Evolutionary conservation across 2,888 invertebrate species (phyloP).

Genomic region (Caenorhabditis auriculariae): DNA sequence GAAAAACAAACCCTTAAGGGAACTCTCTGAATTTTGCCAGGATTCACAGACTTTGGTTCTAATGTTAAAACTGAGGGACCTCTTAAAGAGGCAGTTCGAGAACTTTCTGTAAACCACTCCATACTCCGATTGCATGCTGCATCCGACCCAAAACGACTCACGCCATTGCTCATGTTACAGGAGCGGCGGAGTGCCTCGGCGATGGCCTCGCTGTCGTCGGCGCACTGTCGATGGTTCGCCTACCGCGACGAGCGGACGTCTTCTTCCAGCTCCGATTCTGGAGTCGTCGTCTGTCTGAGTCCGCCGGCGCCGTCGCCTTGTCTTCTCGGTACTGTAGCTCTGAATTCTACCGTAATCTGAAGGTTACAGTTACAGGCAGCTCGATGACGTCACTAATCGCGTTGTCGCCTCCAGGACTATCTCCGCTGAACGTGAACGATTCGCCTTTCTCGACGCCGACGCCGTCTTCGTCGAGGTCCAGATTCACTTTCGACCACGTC

Average conservation of each 20-base stretch:
- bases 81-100: too few relatives aligned
- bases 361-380: neutral
- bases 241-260: conserved; percentile 41
- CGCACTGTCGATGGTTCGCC: conserved; percentile 24
- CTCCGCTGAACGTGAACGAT: conserved; percentile 55
- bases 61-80: too few relatives aligned
- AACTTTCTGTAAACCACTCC: too few relatives aligned
- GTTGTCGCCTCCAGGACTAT: conserved; percentile 58
- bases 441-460: conserved; percentile 50
- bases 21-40: too few relatives aligned
- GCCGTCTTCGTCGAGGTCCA: conserved; percentile 38
- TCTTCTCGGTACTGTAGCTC: too few relatives aligned
- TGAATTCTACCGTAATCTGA: too few relatives aligned
- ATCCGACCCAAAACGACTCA: too few relatives aligned
- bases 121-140: too few relatives aligned
- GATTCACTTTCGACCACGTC: conserved; percentile 48
- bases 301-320: conserved; percentile 19
- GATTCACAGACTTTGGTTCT: too few relatives aligned
- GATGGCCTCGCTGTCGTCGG: conserved; percentile 31
- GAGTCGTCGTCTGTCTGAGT: conserved; percentile 25
- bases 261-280: conserved; percentile 37
- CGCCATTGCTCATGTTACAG: too few relatives aligned
- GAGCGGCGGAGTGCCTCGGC: conserved; percentile 17
- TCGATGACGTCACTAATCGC: neutral
- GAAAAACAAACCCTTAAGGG: too few relatives aligned